A percentile compares a stretch with the other conserved stretches of the same genome.
phyloP scores from a whole-genome alignment of 1,140 invertebrate species.

The Drosophila arawakana region DNA sequence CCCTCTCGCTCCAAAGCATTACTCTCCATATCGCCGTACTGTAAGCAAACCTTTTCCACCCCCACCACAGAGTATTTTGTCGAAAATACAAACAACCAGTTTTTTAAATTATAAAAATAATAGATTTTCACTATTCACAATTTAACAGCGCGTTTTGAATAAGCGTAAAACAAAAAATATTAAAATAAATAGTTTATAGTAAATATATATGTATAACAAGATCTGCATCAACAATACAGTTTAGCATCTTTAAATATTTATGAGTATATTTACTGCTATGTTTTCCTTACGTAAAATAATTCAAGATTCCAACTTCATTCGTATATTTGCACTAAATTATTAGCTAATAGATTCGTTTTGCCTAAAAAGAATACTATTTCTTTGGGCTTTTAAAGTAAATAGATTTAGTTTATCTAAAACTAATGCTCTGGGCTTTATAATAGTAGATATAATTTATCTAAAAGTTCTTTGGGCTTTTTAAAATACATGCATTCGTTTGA shows the following conservation, averaged over 20 bases:
- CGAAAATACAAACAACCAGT: slow-evolving; percentile 29
- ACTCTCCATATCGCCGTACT: too few relatives aligned
- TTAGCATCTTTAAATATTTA: slow-evolving; percentile 35
- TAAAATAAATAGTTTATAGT: slow-evolving; percentile 28
- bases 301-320: slow-evolving; percentile 60
- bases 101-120: slow-evolving; percentile 49
- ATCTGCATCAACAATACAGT: slow-evolving; percentile 36
- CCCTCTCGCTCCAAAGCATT: too few relatives aligned
- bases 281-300: slow-evolving; percentile 32
- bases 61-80: too few relatives aligned
- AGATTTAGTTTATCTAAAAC: slow-evolving; percentile 10
- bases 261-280: slow-evolving; percentile 57
- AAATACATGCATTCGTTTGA: slow-evolving; percentile 20
- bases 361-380: slow-evolving; percentile 48
- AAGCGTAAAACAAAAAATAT: slow-evolving; percentile 44
- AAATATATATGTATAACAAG: slow-evolving; percentile 46
- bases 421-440: background rate
- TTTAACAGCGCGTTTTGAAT: slow-evolving; percentile 52
- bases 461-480: slow-evolving; percentile 10
- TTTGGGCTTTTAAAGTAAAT: slow-evolving; percentile 44
- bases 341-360: slow-evolving; percentile 63
- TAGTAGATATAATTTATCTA: background rate
- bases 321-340: slow-evolving; percentile 73
- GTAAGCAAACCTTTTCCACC: too few relatives aligned
- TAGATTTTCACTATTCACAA: slow-evolving; percentile 47